These are phyloP conservation scores for Triplophysa tibetana DNA, from an alignment of 2,113 vertebrate genomes.

Conservation along the genomic window DNA sequence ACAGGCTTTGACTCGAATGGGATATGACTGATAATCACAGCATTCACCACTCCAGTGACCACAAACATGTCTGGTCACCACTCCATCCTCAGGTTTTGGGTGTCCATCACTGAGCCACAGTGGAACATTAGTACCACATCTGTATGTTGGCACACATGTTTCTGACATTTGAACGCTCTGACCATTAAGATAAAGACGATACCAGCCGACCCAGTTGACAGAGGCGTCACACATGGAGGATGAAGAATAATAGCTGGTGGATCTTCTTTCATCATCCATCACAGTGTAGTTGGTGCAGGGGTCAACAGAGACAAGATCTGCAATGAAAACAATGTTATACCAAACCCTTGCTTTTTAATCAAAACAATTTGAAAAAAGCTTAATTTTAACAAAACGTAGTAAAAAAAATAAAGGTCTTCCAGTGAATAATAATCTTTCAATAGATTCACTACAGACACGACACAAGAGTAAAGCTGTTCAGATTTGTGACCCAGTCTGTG, in stretches of 20 bases:
- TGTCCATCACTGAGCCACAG: slow-evolving; percentile 38
- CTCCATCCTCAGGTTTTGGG: slow-evolving; percentile 15
- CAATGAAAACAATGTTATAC: too few species aligned
- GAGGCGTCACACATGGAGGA: neutral
- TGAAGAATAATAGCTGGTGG: neutral
- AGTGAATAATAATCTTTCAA: too few species aligned
- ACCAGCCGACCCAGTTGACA: slow-evolving; percentile 1
- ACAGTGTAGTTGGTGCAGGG: neutral
- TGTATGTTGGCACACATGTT: slow-evolving; percentile 1
- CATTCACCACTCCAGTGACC: too few species aligned
- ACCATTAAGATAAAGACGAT: neutral
- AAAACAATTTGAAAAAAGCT: too few species aligned
- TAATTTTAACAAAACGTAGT: too few species aligned
- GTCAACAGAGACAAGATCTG: neutral
- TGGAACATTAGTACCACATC: slow-evolving; percentile 20
- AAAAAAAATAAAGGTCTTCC: too few species aligned
- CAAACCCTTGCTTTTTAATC: too few species aligned
- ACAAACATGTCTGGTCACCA: slow-evolving; percentile 30
- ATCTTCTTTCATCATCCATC: slow-evolving; percentile 11
- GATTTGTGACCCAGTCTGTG: too few species aligned
- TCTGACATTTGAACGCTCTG: slow-evolving; percentile 32
- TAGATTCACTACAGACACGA: too few species aligned
- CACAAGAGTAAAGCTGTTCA: too few species aligned
- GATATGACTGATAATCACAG: neutral
- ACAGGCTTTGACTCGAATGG: slow-evolving; percentile 48